phyloP scores from a whole-genome alignment of 2,797 vertebrate genomes.

The Rallus crepitans region DNA sequence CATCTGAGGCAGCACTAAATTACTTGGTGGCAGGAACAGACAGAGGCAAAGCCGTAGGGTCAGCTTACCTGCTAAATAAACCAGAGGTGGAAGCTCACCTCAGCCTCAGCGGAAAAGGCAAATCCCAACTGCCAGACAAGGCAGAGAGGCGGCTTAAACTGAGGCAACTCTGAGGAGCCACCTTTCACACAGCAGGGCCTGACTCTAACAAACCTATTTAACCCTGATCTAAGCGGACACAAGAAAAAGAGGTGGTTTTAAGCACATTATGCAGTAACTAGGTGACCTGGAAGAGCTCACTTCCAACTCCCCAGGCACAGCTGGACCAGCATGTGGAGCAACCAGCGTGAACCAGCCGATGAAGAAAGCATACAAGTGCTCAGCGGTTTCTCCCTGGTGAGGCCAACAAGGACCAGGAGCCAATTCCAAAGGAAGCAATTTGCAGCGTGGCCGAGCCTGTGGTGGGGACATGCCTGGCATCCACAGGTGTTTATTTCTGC shows the following conservation, averaged over 20 bases:
- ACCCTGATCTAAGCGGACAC: fast-evolving
- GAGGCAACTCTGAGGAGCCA: not conserved
- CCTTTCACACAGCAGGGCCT: fast-evolving
- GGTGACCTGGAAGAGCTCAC: not conserved
- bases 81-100: fast-evolving
- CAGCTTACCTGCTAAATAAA: not conserved
- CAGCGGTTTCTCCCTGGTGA: not conserved
- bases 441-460: fast-evolving
- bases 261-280: not conserved
- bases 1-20: not conserved
- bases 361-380: not conserved
- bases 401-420: not conserved
- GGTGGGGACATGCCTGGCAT: fast-evolving
- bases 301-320: not conserved
- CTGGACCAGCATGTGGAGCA: fast-evolving
- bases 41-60: not conserved
- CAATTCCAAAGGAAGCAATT: not conserved
- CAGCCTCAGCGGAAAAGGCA: fast-evolving
- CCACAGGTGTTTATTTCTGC: not conserved
- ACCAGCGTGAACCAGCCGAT: fast-evolving
- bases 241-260: not conserved
- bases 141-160: fast-evolving
- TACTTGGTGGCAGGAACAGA: not conserved
- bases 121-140: too few species aligned
- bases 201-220: not conserved